Evolutionary conservation across 2,113 vertebrate genomes (phyloP).

Genomic region (Hydrolagus affinis): DNA sequence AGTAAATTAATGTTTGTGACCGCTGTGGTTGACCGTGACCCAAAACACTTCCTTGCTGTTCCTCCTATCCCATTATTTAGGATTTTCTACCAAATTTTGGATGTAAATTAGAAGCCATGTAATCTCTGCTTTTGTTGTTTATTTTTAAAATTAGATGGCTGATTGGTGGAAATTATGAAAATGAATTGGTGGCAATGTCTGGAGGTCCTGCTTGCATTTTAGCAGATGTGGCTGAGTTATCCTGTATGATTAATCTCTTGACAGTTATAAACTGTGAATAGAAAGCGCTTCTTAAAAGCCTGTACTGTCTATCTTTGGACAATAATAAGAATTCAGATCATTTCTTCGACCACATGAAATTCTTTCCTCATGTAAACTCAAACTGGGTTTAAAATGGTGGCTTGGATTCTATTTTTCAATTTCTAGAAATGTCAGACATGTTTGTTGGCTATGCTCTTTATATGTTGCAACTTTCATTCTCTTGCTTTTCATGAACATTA

Average conservation of each 20-base stretch:
- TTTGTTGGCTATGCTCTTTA: too few species aligned
- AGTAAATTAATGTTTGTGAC: conserved; percentile 3
- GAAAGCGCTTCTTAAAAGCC: too few species aligned
- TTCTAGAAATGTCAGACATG: too few species aligned
- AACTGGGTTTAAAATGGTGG: neutral
- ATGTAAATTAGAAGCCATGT: neutral
- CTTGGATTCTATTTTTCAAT: neutral
- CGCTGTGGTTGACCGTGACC: neutral
- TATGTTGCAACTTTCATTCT: too few species aligned
- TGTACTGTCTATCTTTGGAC: neutral
- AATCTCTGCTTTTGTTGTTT: neutral
- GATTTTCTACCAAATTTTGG: neutral
- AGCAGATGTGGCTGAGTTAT: neutral
- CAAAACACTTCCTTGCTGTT: neutral
- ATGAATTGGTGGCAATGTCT: neutral
- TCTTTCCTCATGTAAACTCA: neutral
- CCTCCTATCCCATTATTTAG: neutral
- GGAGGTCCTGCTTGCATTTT: neutral
- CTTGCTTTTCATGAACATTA: neutral
- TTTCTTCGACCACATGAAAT: neutral
- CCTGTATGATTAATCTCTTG: neutral
- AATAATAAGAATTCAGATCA: neutral
- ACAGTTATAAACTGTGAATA: too few species aligned
- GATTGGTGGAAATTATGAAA: neutral
- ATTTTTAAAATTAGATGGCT: neutral